A percentile compares a stretch with the other conserved stretches of the same genome.
phyloP scores from a whole-genome alignment of 2,797 vertebrate species.

The Hyperoplus lanceolatus region DNA sequence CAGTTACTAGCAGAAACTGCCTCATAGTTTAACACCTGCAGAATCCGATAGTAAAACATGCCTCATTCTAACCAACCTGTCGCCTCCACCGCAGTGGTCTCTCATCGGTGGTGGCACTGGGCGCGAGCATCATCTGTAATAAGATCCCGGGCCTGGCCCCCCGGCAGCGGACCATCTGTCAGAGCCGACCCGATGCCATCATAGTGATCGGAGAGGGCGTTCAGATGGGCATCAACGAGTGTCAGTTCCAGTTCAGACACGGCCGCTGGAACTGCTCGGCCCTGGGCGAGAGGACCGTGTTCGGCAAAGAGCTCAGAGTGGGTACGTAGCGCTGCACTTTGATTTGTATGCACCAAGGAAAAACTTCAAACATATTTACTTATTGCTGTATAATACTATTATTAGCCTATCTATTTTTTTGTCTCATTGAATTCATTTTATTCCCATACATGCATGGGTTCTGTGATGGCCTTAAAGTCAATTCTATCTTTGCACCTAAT shows the following conservation, averaged over 20 bases:
- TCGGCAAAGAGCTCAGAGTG: constrained; percentile 98
- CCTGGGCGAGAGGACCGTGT: constrained; percentile 95
- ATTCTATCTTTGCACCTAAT: neutral
- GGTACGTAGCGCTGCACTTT: constrained; percentile 87
- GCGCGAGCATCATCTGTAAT: constrained; percentile 98
- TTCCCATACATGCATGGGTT: neutral
- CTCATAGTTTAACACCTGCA: neutral
- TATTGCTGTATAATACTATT: too few relatives aligned
- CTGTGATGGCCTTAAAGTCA: neutral
- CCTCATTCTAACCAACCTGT: neutral
- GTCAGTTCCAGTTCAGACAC: constrained; percentile 96
- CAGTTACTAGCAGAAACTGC: neutral
- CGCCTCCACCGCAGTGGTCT: constrained; percentile 86
- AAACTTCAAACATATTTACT: neutral
- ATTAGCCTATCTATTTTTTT: too few relatives aligned
- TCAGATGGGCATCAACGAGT: constrained; percentile 97
- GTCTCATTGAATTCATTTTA: neutral
- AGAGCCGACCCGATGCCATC: constrained; percentile 97
- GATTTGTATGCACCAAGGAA: neutral
- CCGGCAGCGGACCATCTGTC: constrained; percentile 97
- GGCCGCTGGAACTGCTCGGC: constrained; percentile 99
- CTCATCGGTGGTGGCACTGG: constrained; percentile 96
- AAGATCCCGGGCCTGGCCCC: constrained; percentile 97
- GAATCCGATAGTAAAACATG: neutral
- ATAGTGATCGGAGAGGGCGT: constrained; percentile 98